Base-by-base conservation (phyloP, 2,797 vertebrate genomes). In the Etheostoma nigrum region DNA sequence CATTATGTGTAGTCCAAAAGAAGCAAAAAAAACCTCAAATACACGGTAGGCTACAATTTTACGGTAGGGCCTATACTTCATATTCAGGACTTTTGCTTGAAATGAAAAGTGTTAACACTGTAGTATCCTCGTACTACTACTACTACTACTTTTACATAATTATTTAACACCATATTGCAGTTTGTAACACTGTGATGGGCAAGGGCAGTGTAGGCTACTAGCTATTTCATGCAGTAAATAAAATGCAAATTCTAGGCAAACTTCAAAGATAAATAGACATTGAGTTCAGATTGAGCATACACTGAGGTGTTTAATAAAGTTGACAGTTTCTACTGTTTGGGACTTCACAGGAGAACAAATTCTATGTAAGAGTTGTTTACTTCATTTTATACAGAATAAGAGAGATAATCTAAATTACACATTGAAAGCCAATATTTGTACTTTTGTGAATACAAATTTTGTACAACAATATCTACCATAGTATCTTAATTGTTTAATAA, bases 391-490 rank as follows among this genome's bases (percentile, higher is more conserved):
- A 95, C 93, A 95, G 90, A 94, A 94, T 92, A 94, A 95, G 91
- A 92, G 94, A 97, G 94, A 96, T 94, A 96, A 95, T 89, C 95
- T 74, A 94, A 94, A 94, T 94, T 95, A 96, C 96, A 97, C 96
- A 96, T 95, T 97, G 96, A 98, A 97, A 98, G 97, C 97, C 97
- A 98, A 97, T 97, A 97, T 97, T 98, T 98, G 89, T 97, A 98
- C 97, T 97, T 97, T 95, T 96, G 96, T 97, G 96, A 98, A 97
- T 97, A 99, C 97, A 99, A 97, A 98, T 96, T 92, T 97, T 97
- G 96, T 97, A 99, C 97, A 98, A 97, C 97, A 97, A 97, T 97
- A 96, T 97, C 96, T 97, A 99, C 96, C 96, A 97, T 97, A 96
- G 93, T 97, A 97, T 97, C 95, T 97, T 97, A 96, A 96, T 96